These are phyloP conservation scores for Pristionchus mayeri DNA, from an alignment of 2,888 invertebrate genomes.

Conservation along the genomic window DNA sequence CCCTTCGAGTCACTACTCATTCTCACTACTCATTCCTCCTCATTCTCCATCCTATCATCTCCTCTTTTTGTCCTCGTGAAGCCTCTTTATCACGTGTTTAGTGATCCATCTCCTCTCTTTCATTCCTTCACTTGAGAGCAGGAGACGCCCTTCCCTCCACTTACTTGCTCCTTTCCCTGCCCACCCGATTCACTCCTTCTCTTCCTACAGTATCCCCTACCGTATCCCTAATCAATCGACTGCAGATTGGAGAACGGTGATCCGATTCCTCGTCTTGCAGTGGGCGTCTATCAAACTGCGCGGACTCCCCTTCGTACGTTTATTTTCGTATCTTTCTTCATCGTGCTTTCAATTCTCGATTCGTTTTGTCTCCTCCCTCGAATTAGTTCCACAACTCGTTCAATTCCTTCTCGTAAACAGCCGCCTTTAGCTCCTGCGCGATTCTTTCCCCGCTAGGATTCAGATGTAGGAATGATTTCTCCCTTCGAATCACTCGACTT, in stretches of 20 bases:
- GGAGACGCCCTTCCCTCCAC: background rate
- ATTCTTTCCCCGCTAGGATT: no score
- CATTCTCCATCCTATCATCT: background rate
- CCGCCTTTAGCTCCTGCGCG: background rate
- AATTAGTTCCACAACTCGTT: background rate
- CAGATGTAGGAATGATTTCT: background rate
- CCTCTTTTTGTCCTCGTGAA: background rate
- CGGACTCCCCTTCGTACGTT: background rate
- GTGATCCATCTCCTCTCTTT: constrained; percentile 12
- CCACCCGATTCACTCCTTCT: no score
- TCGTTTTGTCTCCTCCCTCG: background rate
- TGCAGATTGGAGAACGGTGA: constrained; percentile 54
- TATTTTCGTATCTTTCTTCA: background rate
- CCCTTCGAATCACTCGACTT: background rate
- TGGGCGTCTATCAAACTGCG: constrained; percentile 52
- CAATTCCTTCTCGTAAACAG: constrained; percentile 1
- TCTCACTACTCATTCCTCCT: background rate
- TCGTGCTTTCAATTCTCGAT: background rate
- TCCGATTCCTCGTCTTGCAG: constrained; percentile 50
- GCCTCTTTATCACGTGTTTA: constrained; percentile 2
- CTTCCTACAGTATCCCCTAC: background rate
- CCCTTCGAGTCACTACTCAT: no score
- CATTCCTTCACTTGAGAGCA: constrained; percentile 1
- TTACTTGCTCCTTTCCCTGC: background rate
- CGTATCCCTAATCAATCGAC: background rate